Base-by-base conservation (phyloP, 2,888 invertebrate genomes). In the Drosophila siamana region DNA sequence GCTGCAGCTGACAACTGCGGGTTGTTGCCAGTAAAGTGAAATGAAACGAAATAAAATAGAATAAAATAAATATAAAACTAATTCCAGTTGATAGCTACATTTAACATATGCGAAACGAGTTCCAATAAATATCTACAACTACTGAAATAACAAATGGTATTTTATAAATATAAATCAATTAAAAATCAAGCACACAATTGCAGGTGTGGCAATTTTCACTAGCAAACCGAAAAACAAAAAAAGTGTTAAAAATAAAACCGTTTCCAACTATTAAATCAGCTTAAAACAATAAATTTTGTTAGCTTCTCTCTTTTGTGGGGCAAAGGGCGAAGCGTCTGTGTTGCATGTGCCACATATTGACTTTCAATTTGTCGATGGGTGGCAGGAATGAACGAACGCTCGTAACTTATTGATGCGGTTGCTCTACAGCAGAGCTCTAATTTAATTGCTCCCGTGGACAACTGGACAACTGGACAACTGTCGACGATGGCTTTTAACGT, bases 361-460 rank as follows among this genome's bases (percentile, higher is more conserved):
- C 78, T 81, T 81, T 76, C 79, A 76, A 84, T 81, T 81, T 80
- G 68, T 61, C 64, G 61, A 56, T 66, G 50, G 46, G 56, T 61
- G 50, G 54, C 30, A 36, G 47, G 70, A 40, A 19, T 51, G 56
- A 19, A 7, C 54, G 56, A 48, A 33, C 65, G 46, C 59, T 33
- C 28, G 44, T 69, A 51, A 69, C 70, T 43, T 61, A 74, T 65
- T 46, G 24, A 40, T 38, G 60, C 19, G 65, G 41, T 40, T 59
- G 44, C 36, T 47, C 33, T 26, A n/a, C n/a, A 44, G 8, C 13
- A 48, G 8, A 36, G 13, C 40, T 36, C 59, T 57, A 60, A 74
- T 74, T 74, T 74, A 52, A 74, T 69, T 60, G 64, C 40, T 6
- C 19, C 26, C 28, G 8, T 36, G 19, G 40, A 43, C 30, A 43